Evolutionary conservation across 2,888 invertebrate genomes (phyloP), one percentile per base, ranked within the genome.

Genomic region (Mayetiola destructor): DNA sequence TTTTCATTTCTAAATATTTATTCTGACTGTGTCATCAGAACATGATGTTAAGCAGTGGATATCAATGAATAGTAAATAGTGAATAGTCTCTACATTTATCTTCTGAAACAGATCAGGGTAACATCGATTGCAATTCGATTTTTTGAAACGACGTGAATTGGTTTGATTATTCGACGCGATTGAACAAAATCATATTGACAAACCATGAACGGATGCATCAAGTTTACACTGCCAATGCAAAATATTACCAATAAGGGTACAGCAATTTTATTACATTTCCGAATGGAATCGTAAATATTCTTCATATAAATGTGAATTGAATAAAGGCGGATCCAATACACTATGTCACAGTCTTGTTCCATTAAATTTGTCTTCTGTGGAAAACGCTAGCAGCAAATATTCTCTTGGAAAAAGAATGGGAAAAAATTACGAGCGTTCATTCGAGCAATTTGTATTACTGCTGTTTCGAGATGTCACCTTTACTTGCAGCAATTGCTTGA

Each of bases 291-390:
- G 48, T 48, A 48, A 48, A 48, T 27, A 27, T 48, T 23, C 27
- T 48, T 27, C 6, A 48, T 27, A 48, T 48, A 48, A 48, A 48
- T 48, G 48, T 48, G 27, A 36, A 48, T 27, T 48, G 48, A 27
- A 48, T 48, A 48, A 48, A 48, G 48, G 48, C 48, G 48, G 48
- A n/a, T 48, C 48, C 48, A 23, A 48, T 48, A 48, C 48, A 48
- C 27, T 48, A n/a, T n/a, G 21, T 23, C 6, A 42, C 42, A 12
- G 4, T 10, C 2, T 14, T 32, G 32, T 27, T 48, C 48, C 27
- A 48, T 48, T 48, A 48, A 48, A 48, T 27, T 27, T 48, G 14
- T 27, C 27, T 48, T 48, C 27, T 27, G 48, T 23, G 48, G 27
- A 27, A 48, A 27, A 27, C 27, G 48, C 21, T 23, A 18, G 48